A percentile compares a stretch with the other conserved stretches of the same genome.
These are phyloP conservation scores for Daubentonia madagascariensis DNA, from an alignment of 2,113 vertebrate genomes.

Conservation along the genomic window DNA sequence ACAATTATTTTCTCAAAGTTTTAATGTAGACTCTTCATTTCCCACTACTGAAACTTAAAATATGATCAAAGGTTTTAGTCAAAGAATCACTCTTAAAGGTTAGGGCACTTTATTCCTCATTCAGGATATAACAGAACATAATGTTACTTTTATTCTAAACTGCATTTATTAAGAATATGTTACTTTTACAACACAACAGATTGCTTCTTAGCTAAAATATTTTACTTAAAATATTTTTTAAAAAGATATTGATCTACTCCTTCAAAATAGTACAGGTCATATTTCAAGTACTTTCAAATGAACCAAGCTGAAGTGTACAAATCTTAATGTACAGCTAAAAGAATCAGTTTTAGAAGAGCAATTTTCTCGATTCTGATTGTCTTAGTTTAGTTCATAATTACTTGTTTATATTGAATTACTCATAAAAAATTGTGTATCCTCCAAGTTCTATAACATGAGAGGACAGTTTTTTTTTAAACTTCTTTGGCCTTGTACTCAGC, in stretches of 20 bases:
- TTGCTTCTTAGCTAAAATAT: constrained; percentile 17
- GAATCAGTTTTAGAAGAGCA: neutral
- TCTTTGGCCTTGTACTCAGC: neutral
- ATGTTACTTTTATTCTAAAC: neutral
- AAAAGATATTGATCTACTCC: neutral
- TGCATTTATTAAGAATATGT: constrained; percentile 14
- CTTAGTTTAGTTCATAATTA: constrained; percentile 26
- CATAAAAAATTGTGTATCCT: neutral
- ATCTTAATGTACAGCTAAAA: neutral
- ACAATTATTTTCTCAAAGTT: constrained; percentile 24
- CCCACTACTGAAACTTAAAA: constrained; percentile 26
- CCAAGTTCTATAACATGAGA: neutral
- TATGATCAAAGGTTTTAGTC: constrained; percentile 14
- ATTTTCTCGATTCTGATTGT: neutral
- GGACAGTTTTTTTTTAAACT: neutral
- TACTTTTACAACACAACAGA: neutral
- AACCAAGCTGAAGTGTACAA: neutral
- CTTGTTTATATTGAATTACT: neutral
- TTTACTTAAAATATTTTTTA: constrained; percentile 26
- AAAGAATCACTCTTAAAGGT: neutral
- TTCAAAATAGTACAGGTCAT: neutral
- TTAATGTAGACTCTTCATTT: neutral
- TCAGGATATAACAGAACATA: neutral
- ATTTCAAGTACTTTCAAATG: constrained; percentile 16
- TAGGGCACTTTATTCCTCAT: neutral